A percentile compares a stretch with the other conserved stretches of the same genome.
phyloP scores from a whole-genome alignment of 2,797 vertebrate genomes.

The Sebastes oblongus region DNA sequence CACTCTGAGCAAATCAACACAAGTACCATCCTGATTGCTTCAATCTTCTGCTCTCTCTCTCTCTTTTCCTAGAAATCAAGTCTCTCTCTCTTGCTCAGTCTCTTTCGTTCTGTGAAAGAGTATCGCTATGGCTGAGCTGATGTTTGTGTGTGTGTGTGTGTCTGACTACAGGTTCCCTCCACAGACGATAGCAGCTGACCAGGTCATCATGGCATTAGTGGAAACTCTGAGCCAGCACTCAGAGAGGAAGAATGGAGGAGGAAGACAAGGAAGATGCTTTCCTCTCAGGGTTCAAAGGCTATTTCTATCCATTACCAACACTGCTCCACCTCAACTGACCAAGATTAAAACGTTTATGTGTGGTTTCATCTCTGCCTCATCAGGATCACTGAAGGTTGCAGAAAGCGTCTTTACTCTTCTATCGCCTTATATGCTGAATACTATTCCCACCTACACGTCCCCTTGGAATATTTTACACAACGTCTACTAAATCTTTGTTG shows the following conservation, averaged over 20 bases:
- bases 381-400: not conserved
- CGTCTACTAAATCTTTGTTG: not conserved
- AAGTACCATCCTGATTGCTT: conserved; percentile 17
- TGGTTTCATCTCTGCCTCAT: not conserved
- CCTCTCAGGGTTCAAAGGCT: conserved; percentile 71
- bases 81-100: not conserved
- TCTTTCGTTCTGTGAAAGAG: conserved; percentile 24
- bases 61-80: conserved; percentile 14
- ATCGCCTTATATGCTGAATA: not conserved
- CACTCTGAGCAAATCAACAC: conserved; percentile 26
- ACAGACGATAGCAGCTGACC: conserved; percentile 51
- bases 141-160: not conserved
- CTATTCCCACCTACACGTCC: not conserved
- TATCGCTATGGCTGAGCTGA: conserved; percentile 22
- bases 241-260: conserved; percentile 25
- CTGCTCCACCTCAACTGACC: conserved; percentile 37
- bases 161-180: conserved; percentile 12
- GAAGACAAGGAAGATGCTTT: conserved; percentile 63
- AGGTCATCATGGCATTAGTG: conserved; percentile 50
- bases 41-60: not conserved
- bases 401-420: not conserved
- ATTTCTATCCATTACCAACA: conserved; percentile 69
- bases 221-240: conserved; percentile 70
- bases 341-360: conserved; percentile 12
- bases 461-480: not conserved